Conservation (phyloP, 2,797 vertebrate species). For the Tenualosa thibaudeaui region DNA sequence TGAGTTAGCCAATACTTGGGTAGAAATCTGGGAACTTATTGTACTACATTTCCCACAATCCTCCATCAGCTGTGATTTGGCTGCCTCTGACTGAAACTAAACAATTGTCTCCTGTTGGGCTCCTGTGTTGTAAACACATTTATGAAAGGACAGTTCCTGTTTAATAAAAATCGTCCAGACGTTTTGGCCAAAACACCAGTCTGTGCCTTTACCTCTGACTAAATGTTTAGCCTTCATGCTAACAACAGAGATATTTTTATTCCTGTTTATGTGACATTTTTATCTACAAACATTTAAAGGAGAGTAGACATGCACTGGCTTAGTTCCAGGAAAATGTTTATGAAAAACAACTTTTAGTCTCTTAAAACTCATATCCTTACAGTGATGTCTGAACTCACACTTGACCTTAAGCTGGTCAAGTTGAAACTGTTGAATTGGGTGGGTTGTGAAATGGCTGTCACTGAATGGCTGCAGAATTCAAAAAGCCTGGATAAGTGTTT, state of each 20-base stretch:
- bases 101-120: background rate
- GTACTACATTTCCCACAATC: constrained; percentile 15
- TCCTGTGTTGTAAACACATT: background rate
- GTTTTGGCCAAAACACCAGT: constrained; percentile 7
- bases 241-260: background rate
- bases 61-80: background rate
- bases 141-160: constrained; percentile 8
- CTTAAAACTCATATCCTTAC: background rate
- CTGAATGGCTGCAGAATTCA: background rate
- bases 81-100: background rate
- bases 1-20: background rate
- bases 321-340: background rate
- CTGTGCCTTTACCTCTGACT: background rate
- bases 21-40: background rate
- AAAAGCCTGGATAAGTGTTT: background rate
- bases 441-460: constrained; percentile 1
- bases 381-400: background rate
- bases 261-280: background rate
- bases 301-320: background rate
- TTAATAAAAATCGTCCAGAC: background rate
- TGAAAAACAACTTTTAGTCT: background rate
- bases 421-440: background rate
- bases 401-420: constrained; percentile 18
- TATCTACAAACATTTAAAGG: background rate
- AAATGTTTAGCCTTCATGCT: background rate